These are phyloP conservation scores for Gerris buenoi DNA, from an alignment of 1,140 invertebrate genomes.

Conservation along the genomic window DNA sequence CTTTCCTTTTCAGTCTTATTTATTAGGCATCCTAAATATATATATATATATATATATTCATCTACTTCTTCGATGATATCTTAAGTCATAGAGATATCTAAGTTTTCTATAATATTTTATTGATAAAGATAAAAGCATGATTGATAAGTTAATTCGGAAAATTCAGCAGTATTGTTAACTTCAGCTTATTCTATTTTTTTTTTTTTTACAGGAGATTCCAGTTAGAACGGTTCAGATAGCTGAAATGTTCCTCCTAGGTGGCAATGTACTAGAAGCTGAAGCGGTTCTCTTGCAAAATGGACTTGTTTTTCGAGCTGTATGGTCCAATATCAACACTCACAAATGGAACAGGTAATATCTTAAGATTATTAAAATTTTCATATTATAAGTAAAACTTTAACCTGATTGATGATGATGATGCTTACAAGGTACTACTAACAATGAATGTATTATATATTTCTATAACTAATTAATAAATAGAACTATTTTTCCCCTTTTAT, in stretches of 20 bases:
- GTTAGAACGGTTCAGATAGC: constrained; percentile 48
- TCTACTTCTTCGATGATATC: too few relatives aligned
- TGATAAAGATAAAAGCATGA: too few relatives aligned
- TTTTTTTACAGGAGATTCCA: constrained; percentile 32
- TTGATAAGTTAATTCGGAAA: too few relatives aligned
- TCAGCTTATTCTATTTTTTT: too few relatives aligned
- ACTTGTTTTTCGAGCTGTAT: constrained; percentile 57
- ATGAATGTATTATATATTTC: neutral
- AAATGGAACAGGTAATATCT: constrained; percentile 58
- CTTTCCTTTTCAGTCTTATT: too few relatives aligned
- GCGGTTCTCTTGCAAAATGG: constrained; percentile 64
- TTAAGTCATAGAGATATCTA: too few relatives aligned
- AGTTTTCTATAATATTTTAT: too few relatives aligned
- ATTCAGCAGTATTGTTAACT: too few relatives aligned
- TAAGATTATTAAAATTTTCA: neutral
- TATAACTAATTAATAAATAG: neutral
- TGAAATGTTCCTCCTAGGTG: constrained; percentile 64
- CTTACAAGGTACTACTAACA: neutral
- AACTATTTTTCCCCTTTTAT: neutral
- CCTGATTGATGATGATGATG: neutral
- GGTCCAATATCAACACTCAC: constrained; percentile 63
- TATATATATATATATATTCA: too few relatives aligned
- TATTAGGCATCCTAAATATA: too few relatives aligned
- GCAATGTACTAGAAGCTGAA: constrained; percentile 66
- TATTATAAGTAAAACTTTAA: constrained; percentile 3